Percentiles rank a stretch among this genome's conserved stretches.
phyloP scores from a whole-genome alignment of 2,888 invertebrate genomes.

The Oxycera nigricornis region DNA sequence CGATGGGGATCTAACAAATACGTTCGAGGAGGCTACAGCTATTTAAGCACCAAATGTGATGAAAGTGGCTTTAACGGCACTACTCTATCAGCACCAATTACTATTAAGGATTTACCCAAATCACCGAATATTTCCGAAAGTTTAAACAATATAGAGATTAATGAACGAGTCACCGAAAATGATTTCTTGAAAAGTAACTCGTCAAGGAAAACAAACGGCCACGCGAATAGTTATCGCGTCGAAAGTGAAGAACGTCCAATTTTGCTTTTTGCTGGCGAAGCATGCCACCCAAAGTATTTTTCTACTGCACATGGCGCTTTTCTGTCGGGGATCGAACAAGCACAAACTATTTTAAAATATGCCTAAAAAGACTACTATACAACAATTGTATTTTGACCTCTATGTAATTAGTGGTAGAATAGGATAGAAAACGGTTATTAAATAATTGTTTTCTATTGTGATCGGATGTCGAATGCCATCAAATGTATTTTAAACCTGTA shows the following conservation, averaged over 20 bases:
- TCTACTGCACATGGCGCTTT: conserved; percentile 75
- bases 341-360: conserved; percentile 39
- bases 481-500: neutral
- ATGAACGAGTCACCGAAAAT: neutral
- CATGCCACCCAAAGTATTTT: conserved; percentile 66
- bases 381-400: conserved; percentile 3
- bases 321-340: conserved; percentile 66
- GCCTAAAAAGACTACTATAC: conserved; percentile 20
- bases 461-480: neutral
- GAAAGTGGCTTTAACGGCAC: conserved; percentile 49
- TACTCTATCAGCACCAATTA: conserved; percentile 62
- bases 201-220: neutral
- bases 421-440: conserved; percentile 9
- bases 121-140: neutral
- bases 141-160: conserved; percentile 10
- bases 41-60: conserved; percentile 65
- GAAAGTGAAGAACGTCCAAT: conserved; percentile 56
- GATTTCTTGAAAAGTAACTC: neutral
- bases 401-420: neutral
- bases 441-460: conserved; percentile 19
- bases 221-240: neutral
- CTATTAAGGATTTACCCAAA: conserved; percentile 14
- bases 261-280: conserved; percentile 72
- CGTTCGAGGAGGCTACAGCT: conserved; percentile 68
- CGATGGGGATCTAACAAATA: conserved; percentile 67